Conservation (phyloP, 37 sponge, comb jelly and placozoan species). For the Theonella swinhoei region DNA sequence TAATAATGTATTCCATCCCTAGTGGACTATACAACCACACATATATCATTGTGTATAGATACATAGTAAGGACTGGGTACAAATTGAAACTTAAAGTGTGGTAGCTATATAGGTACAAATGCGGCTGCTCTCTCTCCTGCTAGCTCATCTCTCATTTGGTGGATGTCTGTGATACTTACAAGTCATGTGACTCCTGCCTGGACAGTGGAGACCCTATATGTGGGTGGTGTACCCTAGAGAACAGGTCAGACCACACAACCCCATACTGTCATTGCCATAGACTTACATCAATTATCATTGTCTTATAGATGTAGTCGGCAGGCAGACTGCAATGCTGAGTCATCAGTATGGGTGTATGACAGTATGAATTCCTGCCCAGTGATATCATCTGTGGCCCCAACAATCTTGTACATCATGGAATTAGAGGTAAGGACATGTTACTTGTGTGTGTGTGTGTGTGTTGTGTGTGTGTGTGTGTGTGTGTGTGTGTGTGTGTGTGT, state of each 20-base stretch:
- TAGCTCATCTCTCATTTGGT: constrained; percentile 71
- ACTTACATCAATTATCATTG: neutral
- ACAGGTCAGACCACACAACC: constrained; percentile 17
- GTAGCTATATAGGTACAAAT: no score
- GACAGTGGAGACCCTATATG: constrained; percentile 75
- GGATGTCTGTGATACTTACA: constrained; percentile 63
- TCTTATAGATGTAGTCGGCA: constrained; percentile 1
- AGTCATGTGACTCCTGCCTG: constrained; percentile 68
- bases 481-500: neutral
- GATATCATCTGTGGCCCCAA: neutral
- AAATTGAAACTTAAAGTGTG: no score
- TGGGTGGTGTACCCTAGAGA: constrained; percentile 88
- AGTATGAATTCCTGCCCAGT: neutral
- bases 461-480: neutral
- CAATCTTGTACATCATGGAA: neutral
- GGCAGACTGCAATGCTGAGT: no score
- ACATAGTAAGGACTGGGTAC: no score
- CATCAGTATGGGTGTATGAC: neutral
- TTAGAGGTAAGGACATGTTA: no score
- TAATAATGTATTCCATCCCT: no score
- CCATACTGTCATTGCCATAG: neutral
- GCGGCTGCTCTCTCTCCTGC: no score
- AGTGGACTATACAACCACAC: no score
- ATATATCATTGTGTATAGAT: no score
- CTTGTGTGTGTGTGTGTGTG: no score